Evolutionary conservation across 2,888 invertebrate genomes (phyloP), one percentile per base, ranked within the genome.

Genomic region (Cheiracanthium punctorium): DNA sequence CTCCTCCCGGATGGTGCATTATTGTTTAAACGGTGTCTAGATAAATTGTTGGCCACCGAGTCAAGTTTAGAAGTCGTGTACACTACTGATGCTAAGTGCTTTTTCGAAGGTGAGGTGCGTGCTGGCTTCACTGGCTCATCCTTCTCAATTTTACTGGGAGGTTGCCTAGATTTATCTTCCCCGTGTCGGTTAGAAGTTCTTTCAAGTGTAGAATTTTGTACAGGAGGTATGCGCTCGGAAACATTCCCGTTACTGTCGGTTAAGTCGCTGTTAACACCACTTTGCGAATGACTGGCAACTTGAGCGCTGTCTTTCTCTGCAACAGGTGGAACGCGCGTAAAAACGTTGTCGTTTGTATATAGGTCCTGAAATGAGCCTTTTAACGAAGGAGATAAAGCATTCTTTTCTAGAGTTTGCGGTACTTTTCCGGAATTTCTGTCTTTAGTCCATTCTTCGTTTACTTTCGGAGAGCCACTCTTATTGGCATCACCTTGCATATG

Each of bases 401-500:
- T 84, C 17, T 28, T 73, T 48, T 77, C 77, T 24, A 77, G 20
- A n/a, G 77, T 71, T 32, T 75, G 82, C 28, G 73, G 69, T 20
- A 71, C 32, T 70, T 82, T 76, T 8, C 69, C 28, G 17, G 77
- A 58, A 32, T 32, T 84, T 29, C 58, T 69, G 0, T 82, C 82
- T 48, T 77, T 84, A 29, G 24, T 17, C 82, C 82, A 84, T 1
- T 84, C 82, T 0, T 77, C 82, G 30, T 41, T 77, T 37, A 77
- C 48, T 84, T 84, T 79, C 24, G 72, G 77, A 5, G 79, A 52
- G 37, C 52, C 70, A 14, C 74, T 10, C 32, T 69, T 73, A 41
- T 72, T 77, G 0, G 77, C 24, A 33, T 84, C 82, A 2, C 79
- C 74, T 52, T 85, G 84, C 84, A 86, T 86, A 43, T 86, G 85